phyloP scores from a whole-genome alignment of 2,113 vertebrate genomes.

The Mixornis gularis region DNA sequence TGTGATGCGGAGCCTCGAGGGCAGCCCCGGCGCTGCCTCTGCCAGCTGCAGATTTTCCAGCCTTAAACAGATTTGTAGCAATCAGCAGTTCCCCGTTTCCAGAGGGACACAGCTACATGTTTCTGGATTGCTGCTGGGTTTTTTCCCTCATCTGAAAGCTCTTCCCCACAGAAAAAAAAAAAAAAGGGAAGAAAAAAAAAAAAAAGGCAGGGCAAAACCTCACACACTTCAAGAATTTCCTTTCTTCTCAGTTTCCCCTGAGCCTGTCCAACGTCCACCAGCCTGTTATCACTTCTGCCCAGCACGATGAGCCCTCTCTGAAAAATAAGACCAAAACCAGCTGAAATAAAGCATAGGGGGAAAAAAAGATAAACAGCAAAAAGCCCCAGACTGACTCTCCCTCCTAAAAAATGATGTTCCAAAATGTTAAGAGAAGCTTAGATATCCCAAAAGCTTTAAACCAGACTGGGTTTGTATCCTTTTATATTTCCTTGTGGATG shows the following conservation, averaged over 20 bases:
- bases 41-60: slow-evolving; percentile 47
- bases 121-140: neutral
- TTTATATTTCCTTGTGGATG: neutral
- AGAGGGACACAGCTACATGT: neutral
- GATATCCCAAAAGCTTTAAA: neutral
- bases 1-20: neutral
- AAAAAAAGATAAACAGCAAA: neutral
- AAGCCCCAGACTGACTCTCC: neutral
- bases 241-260: neutral
- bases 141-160: neutral
- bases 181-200: too few relatives aligned
- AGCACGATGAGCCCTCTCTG: neutral
- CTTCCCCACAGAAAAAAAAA: neutral
- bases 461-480: neutral
- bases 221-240: neutral
- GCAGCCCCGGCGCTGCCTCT: neutral
- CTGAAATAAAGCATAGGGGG: neutral
- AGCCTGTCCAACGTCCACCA: neutral
- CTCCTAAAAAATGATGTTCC: neutral
- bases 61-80: slow-evolving; percentile 22
- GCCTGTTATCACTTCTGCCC: slow-evolving; percentile 1
- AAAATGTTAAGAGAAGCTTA: neutral
- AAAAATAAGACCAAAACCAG: neutral
- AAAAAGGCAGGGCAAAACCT: neutral
- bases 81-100: slow-evolving; percentile 47